These are phyloP conservation scores for Xylocopa sonorina DNA, from an alignment of 1,140 invertebrate genomes.

Conservation along the genomic window DNA sequence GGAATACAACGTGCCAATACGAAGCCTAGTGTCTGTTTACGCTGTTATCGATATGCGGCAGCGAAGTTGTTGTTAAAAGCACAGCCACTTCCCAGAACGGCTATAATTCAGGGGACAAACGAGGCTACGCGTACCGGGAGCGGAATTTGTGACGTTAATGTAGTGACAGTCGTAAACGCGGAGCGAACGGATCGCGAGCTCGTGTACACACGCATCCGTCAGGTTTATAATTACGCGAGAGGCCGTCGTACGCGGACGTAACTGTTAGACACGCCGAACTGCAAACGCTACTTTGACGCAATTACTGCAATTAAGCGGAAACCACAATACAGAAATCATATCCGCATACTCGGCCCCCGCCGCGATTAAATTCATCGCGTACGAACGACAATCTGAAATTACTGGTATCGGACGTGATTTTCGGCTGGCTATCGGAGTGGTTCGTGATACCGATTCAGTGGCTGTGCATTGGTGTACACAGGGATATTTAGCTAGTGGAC, in stretches of 20 bases:
- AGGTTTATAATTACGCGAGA: constrained; percentile 47
- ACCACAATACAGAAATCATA: constrained; percentile 61
- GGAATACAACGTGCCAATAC: no score
- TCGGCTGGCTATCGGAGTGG: neutral
- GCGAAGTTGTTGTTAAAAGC: no score
- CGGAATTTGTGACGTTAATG: constrained; percentile 37
- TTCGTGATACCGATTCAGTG: no score
- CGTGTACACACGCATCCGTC: constrained; percentile 21
- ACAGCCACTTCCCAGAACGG: no score
- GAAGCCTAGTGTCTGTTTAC: no score
- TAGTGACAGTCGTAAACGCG: constrained; percentile 39
- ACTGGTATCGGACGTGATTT: constrained; percentile 29
- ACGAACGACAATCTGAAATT: constrained; percentile 34
- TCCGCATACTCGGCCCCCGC: constrained; percentile 23
- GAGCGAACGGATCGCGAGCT: constrained; percentile 32
- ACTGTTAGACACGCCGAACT: constrained; percentile 47
- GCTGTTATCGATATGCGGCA: no score
- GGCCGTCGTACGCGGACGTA: constrained; percentile 36
- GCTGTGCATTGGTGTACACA: no score
- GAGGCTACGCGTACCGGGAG: neutral
- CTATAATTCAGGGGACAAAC: no score
- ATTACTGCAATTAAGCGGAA: constrained; percentile 63
- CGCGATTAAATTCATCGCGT: constrained; percentile 57
- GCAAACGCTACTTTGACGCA: constrained; percentile 60
- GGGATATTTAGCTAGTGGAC: no score